These are phyloP conservation scores for Neelides folsomi DNA, from an alignment of 2,888 invertebrate species.

Conservation along the genomic window DNA sequence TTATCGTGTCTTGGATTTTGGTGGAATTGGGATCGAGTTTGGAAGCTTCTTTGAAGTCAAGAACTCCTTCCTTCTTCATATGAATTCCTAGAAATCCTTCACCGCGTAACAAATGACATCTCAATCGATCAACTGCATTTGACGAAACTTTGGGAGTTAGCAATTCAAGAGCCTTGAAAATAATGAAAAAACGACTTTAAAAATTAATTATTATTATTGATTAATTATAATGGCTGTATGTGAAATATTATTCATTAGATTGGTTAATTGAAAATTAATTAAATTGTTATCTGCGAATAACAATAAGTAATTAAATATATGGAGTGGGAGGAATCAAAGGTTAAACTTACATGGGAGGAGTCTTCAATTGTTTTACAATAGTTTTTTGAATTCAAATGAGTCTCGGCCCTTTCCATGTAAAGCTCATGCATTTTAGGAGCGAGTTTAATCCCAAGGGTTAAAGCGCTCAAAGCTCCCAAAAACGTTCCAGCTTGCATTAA, in stretches of 20 bases:
- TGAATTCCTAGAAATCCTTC: slow-evolving; percentile 58
- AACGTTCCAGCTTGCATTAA: slow-evolving; percentile 62
- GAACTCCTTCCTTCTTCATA: slow-evolving; percentile 53
- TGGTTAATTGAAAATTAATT: too few relatives aligned
- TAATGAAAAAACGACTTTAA: too few relatives aligned
- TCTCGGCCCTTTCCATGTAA: slow-evolving; percentile 61
- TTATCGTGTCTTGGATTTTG: slow-evolving; percentile 36
- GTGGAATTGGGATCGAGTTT: slow-evolving; percentile 47
- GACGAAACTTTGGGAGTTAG: slow-evolving; percentile 57
- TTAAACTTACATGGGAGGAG: slow-evolving; percentile 42
- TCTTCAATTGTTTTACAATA: slow-evolving; percentile 54
- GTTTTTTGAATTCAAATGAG: slow-evolving; percentile 64
- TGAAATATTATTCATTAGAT: too few relatives aligned
- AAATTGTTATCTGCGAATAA: too few relatives aligned
- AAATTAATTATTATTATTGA: too few relatives aligned
- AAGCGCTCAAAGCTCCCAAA: slow-evolving; percentile 67
- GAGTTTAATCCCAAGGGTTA: slow-evolving; percentile 60
- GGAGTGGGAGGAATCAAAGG: neutral
- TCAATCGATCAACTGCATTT: slow-evolving; percentile 56
- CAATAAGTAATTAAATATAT: neutral
- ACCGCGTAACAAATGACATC: slow-evolving; percentile 60
- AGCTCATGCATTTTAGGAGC: slow-evolving; percentile 58
- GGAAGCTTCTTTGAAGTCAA: slow-evolving; percentile 60
- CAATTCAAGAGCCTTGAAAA: slow-evolving; percentile 52
- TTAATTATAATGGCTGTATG: too few relatives aligned